phyloP scores from a whole-genome alignment of 2,797 vertebrate genomes.

The Sebastes umbrosus region DNA sequence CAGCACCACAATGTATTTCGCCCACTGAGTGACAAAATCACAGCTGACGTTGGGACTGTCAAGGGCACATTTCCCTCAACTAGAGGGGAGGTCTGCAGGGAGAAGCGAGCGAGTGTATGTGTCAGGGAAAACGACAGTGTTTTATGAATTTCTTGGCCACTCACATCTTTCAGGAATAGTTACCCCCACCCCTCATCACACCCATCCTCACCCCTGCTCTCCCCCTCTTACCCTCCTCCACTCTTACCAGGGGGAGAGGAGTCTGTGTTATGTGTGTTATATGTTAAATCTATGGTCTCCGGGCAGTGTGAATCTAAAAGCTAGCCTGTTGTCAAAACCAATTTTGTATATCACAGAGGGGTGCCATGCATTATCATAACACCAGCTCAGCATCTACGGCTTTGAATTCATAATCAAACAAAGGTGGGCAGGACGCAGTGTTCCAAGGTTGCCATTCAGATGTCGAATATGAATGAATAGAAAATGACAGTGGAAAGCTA shows the following conservation, averaged over 20 bases:
- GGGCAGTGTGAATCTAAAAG: conserved; percentile 62
- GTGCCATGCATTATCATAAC: conserved; percentile 75
- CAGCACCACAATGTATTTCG: conserved; percentile 50
- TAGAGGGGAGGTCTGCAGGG: conserved; percentile 68
- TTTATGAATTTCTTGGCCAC: conserved; percentile 75
- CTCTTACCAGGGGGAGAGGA: conserved; percentile 34
- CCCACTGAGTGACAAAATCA: conserved; percentile 79
- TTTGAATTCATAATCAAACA: conserved; percentile 71
- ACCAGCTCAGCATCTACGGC: conserved; percentile 70
- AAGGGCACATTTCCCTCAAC: conserved; percentile 77
- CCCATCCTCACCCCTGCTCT: background rate
- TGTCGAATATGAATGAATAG: conserved; percentile 18
- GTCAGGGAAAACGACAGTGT: conserved; percentile 68
- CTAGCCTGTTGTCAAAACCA: conserved; percentile 76
- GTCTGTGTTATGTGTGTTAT: conserved; percentile 58
- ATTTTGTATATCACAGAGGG: conserved; percentile 75
- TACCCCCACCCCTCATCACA: background rate
- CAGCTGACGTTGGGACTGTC: conserved; percentile 75
- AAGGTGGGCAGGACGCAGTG: conserved; percentile 55
- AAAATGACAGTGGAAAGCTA: conserved; percentile 13
- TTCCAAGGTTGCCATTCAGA: conserved; percentile 54
- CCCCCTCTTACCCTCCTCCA: background rate
- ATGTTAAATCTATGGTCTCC: conserved; percentile 69
- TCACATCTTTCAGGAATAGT: conserved; percentile 70
- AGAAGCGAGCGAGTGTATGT: conserved; percentile 61